Evolutionary conservation across 2,113 vertebrate species (phyloP).

Genomic region (Sturnira hondurensis): DNA sequence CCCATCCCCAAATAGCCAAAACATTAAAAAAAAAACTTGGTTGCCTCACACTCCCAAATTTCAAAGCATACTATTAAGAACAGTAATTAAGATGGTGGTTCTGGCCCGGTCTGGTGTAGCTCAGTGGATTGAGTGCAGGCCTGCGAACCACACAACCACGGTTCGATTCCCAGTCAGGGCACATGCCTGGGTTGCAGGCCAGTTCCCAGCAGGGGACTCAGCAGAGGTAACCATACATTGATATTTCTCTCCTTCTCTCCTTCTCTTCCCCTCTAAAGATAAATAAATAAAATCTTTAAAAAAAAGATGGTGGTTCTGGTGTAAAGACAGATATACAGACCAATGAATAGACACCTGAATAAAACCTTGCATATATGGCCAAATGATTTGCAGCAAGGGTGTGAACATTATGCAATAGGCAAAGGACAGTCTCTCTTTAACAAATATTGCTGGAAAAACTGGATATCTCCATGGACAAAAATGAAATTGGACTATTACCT

Average conservation of each 20-base stretch:
- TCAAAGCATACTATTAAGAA: background rate
- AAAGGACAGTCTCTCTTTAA: background rate
- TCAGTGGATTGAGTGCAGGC: too few relatives aligned
- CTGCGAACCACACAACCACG: too few relatives aligned
- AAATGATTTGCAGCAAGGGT: background rate
- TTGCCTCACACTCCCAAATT: background rate
- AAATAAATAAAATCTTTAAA: too few relatives aligned
- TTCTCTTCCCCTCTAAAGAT: too few relatives aligned
- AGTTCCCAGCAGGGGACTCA: too few relatives aligned
- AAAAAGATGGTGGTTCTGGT: too few relatives aligned
- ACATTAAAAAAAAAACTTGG: background rate
- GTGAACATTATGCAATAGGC: background rate
- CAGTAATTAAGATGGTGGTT: background rate
- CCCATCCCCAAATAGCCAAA: background rate
- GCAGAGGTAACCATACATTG: too few relatives aligned
- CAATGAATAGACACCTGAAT: background rate
- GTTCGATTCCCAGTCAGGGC: too few relatives aligned
- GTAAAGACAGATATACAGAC: background rate
- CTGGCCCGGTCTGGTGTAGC: too few relatives aligned
- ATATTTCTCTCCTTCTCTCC: too few relatives aligned
- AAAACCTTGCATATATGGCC: background rate
- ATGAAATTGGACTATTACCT: too few relatives aligned
- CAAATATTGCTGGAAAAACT: background rate
- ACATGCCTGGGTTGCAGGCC: too few relatives aligned
- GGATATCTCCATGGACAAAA: background rate